Evolutionary conservation across 2,797 vertebrate genomes (phyloP).

Genomic region (Crenuchus spilurus): DNA sequence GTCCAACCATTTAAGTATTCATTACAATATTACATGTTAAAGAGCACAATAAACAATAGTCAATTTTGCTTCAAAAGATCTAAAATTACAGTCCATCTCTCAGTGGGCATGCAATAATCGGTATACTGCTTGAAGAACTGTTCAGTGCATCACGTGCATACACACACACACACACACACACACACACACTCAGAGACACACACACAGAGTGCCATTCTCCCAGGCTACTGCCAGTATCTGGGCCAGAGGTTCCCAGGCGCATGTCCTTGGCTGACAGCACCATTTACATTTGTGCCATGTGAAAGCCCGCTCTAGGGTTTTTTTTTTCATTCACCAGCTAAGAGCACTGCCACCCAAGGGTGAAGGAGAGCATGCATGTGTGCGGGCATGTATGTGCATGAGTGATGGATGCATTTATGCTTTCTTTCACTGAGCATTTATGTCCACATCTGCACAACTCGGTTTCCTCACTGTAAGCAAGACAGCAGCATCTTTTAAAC

Average conservation of each 20-base stretch:
- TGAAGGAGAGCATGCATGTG: background rate
- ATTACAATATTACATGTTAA: background rate
- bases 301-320: slow-evolving; percentile 48
- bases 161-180: background rate
- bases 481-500: slow-evolving; percentile 7
- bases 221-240: slow-evolving; percentile 45
- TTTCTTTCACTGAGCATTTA: slow-evolving; percentile 34
- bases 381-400: background rate
- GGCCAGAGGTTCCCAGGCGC: slow-evolving; percentile 44
- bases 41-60: background rate
- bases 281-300: slow-evolving; percentile 46
- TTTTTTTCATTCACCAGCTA: slow-evolving; percentile 50
- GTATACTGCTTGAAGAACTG: background rate
- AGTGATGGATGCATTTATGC: slow-evolving; percentile 43
- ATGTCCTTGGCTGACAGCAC: slow-evolving; percentile 46
- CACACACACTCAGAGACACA: background rate
- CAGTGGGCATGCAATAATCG: background rate
- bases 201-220: slow-evolving; percentile 10
- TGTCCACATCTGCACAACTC: background rate
- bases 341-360: slow-evolving; percentile 25
- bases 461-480: background rate
- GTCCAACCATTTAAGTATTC: background rate
- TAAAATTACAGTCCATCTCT: background rate
- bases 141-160: background rate
- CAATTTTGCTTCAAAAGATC: background rate